A percentile compares a stretch with the other conserved stretches of the same genome.
phyloP scores from a whole-genome alignment of 2,797 vertebrate species.

The Rhinichthys osculus region DNA sequence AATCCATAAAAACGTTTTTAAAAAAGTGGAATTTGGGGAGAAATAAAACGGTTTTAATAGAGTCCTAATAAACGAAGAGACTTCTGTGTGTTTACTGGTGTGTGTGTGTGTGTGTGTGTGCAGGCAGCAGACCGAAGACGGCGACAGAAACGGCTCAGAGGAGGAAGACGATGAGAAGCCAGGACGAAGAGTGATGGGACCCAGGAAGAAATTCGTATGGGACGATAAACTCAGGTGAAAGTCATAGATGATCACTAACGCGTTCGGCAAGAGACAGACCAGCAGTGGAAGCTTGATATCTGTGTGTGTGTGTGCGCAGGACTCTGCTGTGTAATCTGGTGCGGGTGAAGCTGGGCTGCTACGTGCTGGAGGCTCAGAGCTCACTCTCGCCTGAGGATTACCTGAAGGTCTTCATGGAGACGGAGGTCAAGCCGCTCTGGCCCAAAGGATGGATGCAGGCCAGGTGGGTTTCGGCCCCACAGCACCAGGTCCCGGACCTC shows the following conservation, averaged over 20 bases:
- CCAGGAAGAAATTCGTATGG: constrained; percentile 96
- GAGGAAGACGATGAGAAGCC: constrained; percentile 98
- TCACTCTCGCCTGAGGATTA: constrained; percentile 91
- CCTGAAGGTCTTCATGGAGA: constrained; percentile 95
- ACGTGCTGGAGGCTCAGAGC: constrained; percentile 93
- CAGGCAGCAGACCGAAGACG: constrained; percentile 91
- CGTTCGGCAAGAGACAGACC: neutral
- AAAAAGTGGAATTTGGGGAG: neutral
- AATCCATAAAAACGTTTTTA: neutral
- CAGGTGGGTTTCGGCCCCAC: constrained; percentile 77
- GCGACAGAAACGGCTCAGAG: constrained; percentile 93
- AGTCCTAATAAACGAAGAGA: neutral
- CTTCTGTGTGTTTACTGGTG: neutral
- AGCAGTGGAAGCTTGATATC: neutral
- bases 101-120: neutral
- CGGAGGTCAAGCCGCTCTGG: constrained; percentile 95
- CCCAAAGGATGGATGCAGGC: constrained; percentile 99
- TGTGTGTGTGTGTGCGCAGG: constrained; percentile 72
- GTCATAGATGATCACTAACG: no score
- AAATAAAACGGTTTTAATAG: no score
- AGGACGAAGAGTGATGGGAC: constrained; percentile 93
- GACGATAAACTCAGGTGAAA: constrained; percentile 93
- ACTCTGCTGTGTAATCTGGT: constrained; percentile 92
- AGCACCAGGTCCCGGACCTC: no score
- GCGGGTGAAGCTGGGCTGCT: constrained; percentile 94